These are phyloP conservation scores for Drosophila nannoptera DNA, from an alignment of 1,140 invertebrate species.

Conservation along the genomic window DNA sequence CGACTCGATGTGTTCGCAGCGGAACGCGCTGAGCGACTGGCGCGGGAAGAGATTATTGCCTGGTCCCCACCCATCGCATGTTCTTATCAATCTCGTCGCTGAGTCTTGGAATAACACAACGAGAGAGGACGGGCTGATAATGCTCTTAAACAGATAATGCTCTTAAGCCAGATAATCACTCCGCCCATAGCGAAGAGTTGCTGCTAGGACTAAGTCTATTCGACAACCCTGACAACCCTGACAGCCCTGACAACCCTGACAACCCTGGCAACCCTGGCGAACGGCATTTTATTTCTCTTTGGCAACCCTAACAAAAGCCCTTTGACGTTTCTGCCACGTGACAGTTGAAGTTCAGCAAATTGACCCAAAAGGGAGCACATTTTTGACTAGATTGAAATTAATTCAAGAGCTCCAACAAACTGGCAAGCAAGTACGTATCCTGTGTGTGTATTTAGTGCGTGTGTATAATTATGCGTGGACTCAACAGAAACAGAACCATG, in stretches of 20 bases:
- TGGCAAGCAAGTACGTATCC: not conserved
- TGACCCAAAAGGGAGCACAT: not conserved
- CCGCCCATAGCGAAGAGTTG: too few species aligned
- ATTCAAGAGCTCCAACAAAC: not conserved
- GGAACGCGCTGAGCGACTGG: slow-evolving; percentile 5
- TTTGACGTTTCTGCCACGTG: not conserved
- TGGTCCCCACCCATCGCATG: not conserved
- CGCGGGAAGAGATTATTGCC: not conserved
- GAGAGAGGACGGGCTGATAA: too few species aligned
- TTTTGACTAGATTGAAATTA: slow-evolving; percentile 2
- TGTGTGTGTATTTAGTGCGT: too few species aligned
- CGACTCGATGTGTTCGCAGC: not conserved
- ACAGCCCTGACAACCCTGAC: too few species aligned
- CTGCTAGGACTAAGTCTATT: too few species aligned
- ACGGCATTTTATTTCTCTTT: too few species aligned
- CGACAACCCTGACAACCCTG: too few species aligned
- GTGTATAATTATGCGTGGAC: not conserved
- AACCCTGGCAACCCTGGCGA: too few species aligned
- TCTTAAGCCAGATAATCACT: too few species aligned
- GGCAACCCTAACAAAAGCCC: too few species aligned
- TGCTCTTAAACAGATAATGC: too few species aligned
- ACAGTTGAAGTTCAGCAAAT: not conserved
- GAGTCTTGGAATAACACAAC: too few species aligned
- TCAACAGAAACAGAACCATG: slow-evolving; percentile 21
- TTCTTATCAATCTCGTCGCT: slow-evolving; percentile 16